Conservation (phyloP, 1,140 invertebrate genomes). For the Cydia pomonella region DNA sequence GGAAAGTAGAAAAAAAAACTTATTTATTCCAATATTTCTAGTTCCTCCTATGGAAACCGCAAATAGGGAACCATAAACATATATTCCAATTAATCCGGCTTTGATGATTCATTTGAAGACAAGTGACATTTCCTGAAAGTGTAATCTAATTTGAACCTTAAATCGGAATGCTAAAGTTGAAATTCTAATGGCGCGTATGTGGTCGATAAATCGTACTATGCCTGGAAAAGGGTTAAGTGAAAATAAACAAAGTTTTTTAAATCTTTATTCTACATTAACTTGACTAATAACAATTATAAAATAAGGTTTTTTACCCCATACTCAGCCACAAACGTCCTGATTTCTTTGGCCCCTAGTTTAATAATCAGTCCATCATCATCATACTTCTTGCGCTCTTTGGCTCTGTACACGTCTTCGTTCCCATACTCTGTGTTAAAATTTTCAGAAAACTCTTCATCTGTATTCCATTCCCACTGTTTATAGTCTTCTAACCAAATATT, state of each 20-base stretch:
- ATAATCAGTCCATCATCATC: constrained; percentile 46
- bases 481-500: constrained; percentile 82
- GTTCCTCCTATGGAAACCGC: too few species aligned
- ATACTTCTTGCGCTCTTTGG: constrained; percentile 28
- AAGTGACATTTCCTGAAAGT: too few species aligned
- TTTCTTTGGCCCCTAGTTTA: constrained; percentile 60
- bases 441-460: constrained; percentile 45
- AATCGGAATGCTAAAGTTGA: too few species aligned
- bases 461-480: constrained; percentile 78
- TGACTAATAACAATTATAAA: background rate
- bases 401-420: constrained; percentile 14
- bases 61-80: too few species aligned
- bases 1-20: too few species aligned
- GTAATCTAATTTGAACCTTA: too few species aligned
- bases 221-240: too few species aligned
- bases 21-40: too few species aligned
- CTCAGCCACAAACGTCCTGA: constrained; percentile 58
- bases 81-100: too few species aligned
- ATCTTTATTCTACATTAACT: background rate
- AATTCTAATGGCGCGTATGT: too few species aligned
- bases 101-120: too few species aligned
- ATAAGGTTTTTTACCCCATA: background rate
- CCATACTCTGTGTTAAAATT: constrained; percentile 53
- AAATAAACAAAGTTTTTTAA: background rate
- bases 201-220: too few species aligned